Base-by-base conservation (phyloP, 2,797 vertebrate genomes). In the Sciaenops ocellatus region DNA sequence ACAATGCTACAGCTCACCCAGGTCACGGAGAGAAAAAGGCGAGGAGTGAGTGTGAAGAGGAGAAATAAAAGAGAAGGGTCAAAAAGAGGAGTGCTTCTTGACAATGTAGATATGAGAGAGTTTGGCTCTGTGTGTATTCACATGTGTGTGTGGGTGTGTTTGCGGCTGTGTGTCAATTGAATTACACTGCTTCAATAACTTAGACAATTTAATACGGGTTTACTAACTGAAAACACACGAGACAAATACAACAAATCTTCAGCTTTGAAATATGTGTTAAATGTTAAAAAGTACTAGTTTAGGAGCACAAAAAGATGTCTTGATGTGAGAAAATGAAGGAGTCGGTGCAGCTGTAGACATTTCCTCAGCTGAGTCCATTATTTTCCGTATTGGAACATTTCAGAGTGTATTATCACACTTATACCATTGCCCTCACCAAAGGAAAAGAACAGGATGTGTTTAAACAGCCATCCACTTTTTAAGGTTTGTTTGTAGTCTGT, bases 11-110 rank as follows among this genome's bases (percentile, higher is more conserved):
- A 75, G 79, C 86, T 89, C 84, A 67, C 66, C 78, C 83, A 80
- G 87, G 90, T 90, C 90, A 87, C 54, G 51, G 56, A 72, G 70
- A 90, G 82, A 91, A 86, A 86, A 89, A 80, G 82, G 80, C 78
- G 80, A 77, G 76, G 76, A 85, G 84, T 67, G 88, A 85, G 73
- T 78, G 78, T 88, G 87, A 88, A 80, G 81, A 91, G 84, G 72
- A 85, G 76, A 85, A 85, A 82, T 85, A 77, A 90, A 86, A 79
- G 68, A 77, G 72, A 75, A 78, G 78, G 81, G 80, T 79, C 84
- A 86, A 67, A 75, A 71, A 64, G 73, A 89, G 70, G 80, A 90
- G 90, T 88, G 83, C 77, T 88, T 85, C 86, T 86, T 85, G 65
- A 89, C 74, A 86, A 90, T 83, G 87, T 74, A 87, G 86, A 85